Evolutionary conservation across 2,113 vertebrate species (phyloP).

Genomic region (Narcine bancroftii): DNA sequence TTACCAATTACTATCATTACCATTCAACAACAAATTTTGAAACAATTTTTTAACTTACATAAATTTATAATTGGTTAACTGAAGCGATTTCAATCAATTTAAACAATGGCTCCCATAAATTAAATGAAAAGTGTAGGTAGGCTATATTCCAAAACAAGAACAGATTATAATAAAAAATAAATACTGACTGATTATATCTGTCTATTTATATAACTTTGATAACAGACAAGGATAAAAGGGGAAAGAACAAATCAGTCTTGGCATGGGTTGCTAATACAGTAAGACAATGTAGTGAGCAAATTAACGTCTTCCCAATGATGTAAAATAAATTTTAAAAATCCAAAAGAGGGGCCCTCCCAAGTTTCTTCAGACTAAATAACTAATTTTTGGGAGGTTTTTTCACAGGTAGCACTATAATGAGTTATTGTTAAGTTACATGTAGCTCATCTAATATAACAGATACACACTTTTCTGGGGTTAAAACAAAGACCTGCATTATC

Average conservation of each 20-base stretch:
- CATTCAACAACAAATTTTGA: no score
- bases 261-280: neutral
- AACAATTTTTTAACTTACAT: no score
- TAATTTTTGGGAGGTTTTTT: neutral
- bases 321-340: neutral
- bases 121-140: neutral
- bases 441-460: no score
- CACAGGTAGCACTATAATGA: neutral
- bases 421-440: neutral
- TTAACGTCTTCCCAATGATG: no score
- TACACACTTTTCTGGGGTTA: neutral
- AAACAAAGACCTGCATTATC: neutral
- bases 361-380: neutral
- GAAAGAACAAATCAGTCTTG: neutral
- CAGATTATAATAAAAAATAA: no score
- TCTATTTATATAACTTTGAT: neutral
- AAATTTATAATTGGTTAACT: no score
- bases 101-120: no score
- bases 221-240: neutral
- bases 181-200: neutral
- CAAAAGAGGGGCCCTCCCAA: neutral
- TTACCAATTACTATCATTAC: no score
- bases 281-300: neutral
- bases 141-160: neutral
- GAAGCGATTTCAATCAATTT: no score